Evolutionary conservation across 2,113 vertebrate genomes (phyloP).

Genomic region (Brachypteracias leptosomus): DNA sequence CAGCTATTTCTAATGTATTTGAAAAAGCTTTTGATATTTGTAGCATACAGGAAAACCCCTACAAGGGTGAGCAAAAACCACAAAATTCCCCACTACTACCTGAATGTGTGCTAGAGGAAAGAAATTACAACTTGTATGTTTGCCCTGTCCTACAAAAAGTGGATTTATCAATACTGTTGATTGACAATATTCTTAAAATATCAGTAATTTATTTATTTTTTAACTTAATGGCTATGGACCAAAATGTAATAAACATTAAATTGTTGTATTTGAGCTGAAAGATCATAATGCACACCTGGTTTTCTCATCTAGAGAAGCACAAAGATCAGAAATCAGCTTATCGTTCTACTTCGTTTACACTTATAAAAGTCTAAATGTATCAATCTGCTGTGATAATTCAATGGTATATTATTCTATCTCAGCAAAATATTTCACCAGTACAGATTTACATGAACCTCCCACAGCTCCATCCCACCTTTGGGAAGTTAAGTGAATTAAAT

Average conservation of each 20-base stretch:
- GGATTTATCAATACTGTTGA: neutral
- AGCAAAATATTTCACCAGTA: neutral
- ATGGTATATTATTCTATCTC: neutral
- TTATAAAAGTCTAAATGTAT: neutral
- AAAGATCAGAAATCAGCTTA: neutral
- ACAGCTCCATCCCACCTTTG: neutral
- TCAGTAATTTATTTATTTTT: neutral
- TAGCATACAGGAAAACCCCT: neutral
- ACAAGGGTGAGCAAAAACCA: neutral
- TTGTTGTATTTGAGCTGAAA: neutral
- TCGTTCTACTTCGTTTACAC: neutral
- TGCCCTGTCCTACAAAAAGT: neutral
- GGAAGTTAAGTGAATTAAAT: neutral
- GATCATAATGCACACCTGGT: neutral
- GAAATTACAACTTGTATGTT: neutral
- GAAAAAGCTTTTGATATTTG: neutral
- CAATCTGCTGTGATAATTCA: neutral
- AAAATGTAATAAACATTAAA: neutral
- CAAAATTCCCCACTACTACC: neutral
- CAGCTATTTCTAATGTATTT: neutral
- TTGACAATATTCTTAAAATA: neutral
- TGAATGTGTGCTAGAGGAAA: neutral
- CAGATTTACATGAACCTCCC: neutral
- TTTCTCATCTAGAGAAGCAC: neutral
- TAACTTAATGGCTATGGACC: rapidly evolving